A percentile compares a stretch with the other conserved stretches of the same genome.
phyloP scores from a whole-genome alignment of 1,140 invertebrate genomes.

The Hylyphantes graminicola region DNA sequence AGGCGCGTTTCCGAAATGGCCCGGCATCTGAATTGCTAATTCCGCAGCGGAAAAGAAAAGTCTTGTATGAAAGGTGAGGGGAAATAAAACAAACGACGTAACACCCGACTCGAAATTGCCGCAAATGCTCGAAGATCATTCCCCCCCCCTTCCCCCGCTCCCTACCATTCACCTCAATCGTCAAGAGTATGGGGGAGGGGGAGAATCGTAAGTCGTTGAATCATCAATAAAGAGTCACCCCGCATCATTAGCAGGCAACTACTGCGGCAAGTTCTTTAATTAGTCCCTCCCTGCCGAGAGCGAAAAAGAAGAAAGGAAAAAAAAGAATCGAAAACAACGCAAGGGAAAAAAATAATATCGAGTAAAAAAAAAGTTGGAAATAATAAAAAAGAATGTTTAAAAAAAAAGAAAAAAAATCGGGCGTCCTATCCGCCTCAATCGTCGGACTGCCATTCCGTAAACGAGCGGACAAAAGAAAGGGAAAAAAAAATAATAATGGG shows the following conservation, averaged over 20 bases:
- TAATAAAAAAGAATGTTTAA: constrained; percentile 8
- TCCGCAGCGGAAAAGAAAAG: too few species aligned
- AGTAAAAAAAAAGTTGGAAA: not conserved
- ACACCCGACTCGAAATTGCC: too few species aligned
- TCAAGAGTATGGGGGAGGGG: not conserved
- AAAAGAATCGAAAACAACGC: constrained; percentile 11
- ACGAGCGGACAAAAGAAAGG: not conserved
- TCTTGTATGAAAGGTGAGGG: too few species aligned
- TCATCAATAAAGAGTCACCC: constrained; percentile 46
- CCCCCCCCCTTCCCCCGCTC: not conserved
- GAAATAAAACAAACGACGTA: too few species aligned
- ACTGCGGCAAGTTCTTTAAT: constrained; percentile 40
- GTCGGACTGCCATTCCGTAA: constrained; percentile 36
- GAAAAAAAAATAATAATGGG: constrained; percentile 11
- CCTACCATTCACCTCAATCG: not conserved
- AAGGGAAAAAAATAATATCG: constrained; percentile 1
- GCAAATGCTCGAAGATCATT: not conserved
- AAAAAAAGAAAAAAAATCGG: constrained; percentile 10
- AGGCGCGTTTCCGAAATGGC: too few species aligned
- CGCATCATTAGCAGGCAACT: constrained; percentile 44
- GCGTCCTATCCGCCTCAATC: constrained; percentile 8
- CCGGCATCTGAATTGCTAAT: too few species aligned
- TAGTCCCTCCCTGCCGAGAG: constrained; percentile 18
- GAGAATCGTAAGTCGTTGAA: constrained; percentile 4
- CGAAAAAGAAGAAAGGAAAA: constrained; percentile 16